Conservation (phyloP, 2,113 vertebrate species). For the Dasypus novemcinctus region DNA sequence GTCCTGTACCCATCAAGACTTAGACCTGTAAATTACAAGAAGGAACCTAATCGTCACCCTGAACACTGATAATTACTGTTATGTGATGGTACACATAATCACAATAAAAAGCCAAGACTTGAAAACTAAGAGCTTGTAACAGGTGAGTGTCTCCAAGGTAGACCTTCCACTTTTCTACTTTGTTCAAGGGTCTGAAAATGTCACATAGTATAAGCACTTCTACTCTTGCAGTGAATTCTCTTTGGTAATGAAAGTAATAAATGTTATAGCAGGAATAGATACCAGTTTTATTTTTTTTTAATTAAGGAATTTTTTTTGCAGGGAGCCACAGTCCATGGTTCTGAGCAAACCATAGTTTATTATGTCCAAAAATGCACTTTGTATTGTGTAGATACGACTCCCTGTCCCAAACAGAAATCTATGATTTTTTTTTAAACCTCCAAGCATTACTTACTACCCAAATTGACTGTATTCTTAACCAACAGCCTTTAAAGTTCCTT, state of each 20-base stretch:
- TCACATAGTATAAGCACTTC: background rate
- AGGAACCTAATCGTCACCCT: slow-evolving; percentile 36
- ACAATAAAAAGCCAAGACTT: slow-evolving; percentile 47
- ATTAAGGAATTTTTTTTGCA: background rate
- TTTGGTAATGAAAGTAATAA: background rate
- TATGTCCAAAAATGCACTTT: background rate
- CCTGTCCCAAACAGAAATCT: background rate
- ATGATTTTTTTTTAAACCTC: background rate
- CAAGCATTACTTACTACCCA: background rate
- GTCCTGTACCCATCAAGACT: background rate
- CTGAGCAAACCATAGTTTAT: background rate
- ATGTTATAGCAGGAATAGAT: background rate
- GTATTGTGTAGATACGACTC: background rate
- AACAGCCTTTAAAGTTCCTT: background rate
- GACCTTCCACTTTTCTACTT: background rate
- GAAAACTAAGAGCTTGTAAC: slow-evolving; percentile 27
- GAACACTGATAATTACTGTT: background rate
- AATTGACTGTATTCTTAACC: background rate
- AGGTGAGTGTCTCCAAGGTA: background rate
- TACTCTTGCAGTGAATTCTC: background rate
- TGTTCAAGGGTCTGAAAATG: background rate
- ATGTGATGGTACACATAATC: background rate
- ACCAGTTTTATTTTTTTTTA: background rate
- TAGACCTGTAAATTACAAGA: slow-evolving; percentile 51
- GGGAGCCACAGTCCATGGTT: background rate